A percentile compares a stretch with the other conserved stretches of the same genome.
Evolutionary conservation across 2,113 vertebrate genomes (phyloP).

Genomic region (Arothron firmamentum): DNA sequence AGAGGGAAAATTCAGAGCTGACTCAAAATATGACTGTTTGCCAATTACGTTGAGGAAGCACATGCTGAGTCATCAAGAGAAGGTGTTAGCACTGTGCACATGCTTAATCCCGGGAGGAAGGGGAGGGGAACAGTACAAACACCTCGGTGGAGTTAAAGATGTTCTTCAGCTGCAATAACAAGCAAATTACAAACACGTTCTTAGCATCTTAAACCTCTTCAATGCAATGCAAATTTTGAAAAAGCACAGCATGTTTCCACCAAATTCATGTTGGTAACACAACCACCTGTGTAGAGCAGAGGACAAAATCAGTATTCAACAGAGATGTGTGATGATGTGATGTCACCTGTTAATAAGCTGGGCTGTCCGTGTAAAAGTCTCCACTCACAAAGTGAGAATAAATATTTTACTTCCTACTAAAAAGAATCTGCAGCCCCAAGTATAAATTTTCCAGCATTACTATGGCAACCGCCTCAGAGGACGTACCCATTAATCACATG

Average conservation of each 20-base stretch:
- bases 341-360: conserved; percentile 14
- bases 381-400: conserved; percentile 50
- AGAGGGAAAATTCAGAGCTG: no score
- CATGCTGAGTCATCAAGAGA: not conserved
- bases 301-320: no score
- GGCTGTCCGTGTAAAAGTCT: conserved; percentile 32
- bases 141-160: no score
- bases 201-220: no score
- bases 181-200: no score
- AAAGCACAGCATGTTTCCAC: no score
- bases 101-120: not conserved
- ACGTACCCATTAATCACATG: conserved; percentile 66
- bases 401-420: conserved; percentile 48
- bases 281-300: conserved; percentile 1
- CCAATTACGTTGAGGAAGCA: not conserved
- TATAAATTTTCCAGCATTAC: conserved; percentile 46
- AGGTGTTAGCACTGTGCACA: not conserved
- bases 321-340: no score
- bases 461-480: conserved; percentile 58
- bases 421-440: conserved; percentile 36
- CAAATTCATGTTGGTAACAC: no score
- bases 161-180: no score
- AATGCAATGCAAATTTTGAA: no score
- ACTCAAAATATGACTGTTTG: not conserved
- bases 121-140: not conserved